Evolutionary conservation across 2,113 vertebrate species (phyloP).

Genomic region (Apeltes quadracus): DNA sequence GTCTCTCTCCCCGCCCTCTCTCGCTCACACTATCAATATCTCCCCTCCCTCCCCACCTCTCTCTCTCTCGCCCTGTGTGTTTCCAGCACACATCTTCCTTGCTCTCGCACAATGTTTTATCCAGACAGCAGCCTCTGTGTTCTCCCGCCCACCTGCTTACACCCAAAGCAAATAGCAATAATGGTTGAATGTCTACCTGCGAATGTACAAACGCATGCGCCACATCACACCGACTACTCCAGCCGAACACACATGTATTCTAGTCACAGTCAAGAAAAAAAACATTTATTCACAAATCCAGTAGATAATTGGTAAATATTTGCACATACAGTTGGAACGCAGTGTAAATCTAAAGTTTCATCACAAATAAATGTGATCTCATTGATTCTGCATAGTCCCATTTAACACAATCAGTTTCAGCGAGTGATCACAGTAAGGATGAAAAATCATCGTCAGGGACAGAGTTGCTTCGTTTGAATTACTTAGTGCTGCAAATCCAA

Average conservation of each 20-base stretch:
- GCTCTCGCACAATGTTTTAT: constrained; percentile 3
- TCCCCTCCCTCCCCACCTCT: not conserved
- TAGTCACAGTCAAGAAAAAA: not conserved
- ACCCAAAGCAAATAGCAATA: constrained; percentile 13
- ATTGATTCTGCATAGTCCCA: not conserved
- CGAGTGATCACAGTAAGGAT: not conserved
- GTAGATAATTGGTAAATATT: constrained; percentile 2
- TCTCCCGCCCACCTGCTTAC: not conserved
- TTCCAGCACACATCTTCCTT: constrained; percentile 12
- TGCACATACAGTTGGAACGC: not conserved
- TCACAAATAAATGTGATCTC: not conserved
- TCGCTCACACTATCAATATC: constrained; percentile 22
- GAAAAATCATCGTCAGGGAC: not conserved
- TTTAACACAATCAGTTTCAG: not conserved
- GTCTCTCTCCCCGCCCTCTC: constrained; percentile 12
- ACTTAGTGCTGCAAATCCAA: constrained; percentile 11
- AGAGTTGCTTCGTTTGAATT: constrained; percentile 5
- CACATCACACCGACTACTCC: not conserved
- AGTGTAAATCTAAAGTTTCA: not conserved
- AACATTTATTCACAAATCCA: constrained; percentile 2
- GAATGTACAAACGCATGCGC: not conserved
- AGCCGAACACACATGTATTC: not conserved
- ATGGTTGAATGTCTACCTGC: not conserved
- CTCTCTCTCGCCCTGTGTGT: not conserved
- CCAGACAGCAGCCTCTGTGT: constrained; percentile 7